Evolutionary conservation across 2,113 vertebrate species (phyloP), one percentile per base, ranked within the genome.

Genomic region (Scytalopus superciliaris): DNA sequence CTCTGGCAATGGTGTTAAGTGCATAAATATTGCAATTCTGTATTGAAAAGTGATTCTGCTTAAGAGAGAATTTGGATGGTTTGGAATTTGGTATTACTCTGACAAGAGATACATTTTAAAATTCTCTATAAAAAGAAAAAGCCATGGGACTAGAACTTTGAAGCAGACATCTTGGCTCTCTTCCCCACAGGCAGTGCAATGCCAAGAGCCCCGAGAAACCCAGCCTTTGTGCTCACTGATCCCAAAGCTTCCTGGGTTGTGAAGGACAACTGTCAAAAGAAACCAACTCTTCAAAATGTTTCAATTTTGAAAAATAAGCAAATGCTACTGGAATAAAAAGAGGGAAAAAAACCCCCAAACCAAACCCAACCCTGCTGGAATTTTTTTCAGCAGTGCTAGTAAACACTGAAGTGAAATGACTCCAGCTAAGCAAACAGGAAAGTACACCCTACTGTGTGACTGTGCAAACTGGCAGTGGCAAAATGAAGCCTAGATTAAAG

Each of bases 121-220:
- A 84, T 84, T 80, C 21, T 75, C 77, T 92, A 72, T 94, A 78
- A 95, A 96, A 96, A 87, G 68, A 86, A 93, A 93, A 92, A 92
- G 52, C 49, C 69, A 81, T 49, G 62, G 52, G 40, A 59, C 76
- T 78, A 67, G 39, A 69, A 52, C 80, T 64, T 56, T 62, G 66
- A 60, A 86, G 69, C 49, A 95, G 93, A 75, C 69, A 60, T 25
- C 23, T 84, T 95, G 89, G 80, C 95, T 72, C 6, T 52, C 47
- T 87, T 92, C 66, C 80, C 31, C 49, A 75, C 19, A 72, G 52
- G 66, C 89, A 84, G 15, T 40, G 62, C 31, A 47, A 53, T 93
- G 89, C 91, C 91, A 96, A 82, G 60, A 95, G 35, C 60, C 84
- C 60, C 83, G 68, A 96, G 87, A 95, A 96, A 64, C 47, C 15